A percentile compares a stretch with the other conserved stretches of the same genome.
These are phyloP conservation scores for Goniozus legneri DNA, from an alignment of 1,140 invertebrate genomes.

Conservation along the genomic window DNA sequence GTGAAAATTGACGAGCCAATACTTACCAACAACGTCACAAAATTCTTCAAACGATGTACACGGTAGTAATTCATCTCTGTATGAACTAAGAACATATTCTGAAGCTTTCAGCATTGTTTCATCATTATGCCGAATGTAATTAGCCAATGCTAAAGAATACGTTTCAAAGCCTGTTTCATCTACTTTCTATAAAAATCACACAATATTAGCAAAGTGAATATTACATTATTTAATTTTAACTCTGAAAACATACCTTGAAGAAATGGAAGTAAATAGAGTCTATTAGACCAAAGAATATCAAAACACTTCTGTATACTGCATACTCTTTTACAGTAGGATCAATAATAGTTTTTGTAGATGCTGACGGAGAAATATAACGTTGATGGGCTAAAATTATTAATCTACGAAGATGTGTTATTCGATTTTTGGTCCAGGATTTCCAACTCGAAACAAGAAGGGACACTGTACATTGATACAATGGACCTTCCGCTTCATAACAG, in stretches of 20 bases:
- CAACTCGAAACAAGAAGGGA: slow-evolving; percentile 75
- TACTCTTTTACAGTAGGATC: slow-evolving; percentile 68
- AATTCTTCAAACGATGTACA: slow-evolving; percentile 87
- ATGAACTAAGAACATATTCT: slow-evolving; percentile 74
- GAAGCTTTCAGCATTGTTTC: slow-evolving; percentile 83
- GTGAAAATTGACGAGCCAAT: slow-evolving; percentile 13
- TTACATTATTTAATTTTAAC: slow-evolving; percentile 1
- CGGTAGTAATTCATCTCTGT: slow-evolving; percentile 86
- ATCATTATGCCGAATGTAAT: slow-evolving; percentile 93
- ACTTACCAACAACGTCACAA: slow-evolving; percentile 78
- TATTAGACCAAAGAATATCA: slow-evolving; percentile 81
- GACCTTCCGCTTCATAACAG: slow-evolving; percentile 84
- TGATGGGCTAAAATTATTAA: slow-evolving; percentile 77
- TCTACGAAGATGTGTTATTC: slow-evolving; percentile 71
- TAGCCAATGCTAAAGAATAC: slow-evolving; percentile 85
- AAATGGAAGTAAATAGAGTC: slow-evolving; percentile 73
- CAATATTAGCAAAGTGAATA: too few species aligned
- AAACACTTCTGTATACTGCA: slow-evolving; percentile 77
- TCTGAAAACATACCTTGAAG: slow-evolving; percentile 71
- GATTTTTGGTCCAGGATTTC: slow-evolving; percentile 65
- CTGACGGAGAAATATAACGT: slow-evolving; percentile 60
- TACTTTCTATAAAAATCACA: slow-evolving; percentile 63
- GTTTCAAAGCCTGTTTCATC: slow-evolving; percentile 70
- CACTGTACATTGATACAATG: slow-evolving; percentile 81
- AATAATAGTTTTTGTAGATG: slow-evolving; percentile 54